phyloP scores from a whole-genome alignment of 2,888 invertebrate species.

The Trisateles emortualis region DNA sequence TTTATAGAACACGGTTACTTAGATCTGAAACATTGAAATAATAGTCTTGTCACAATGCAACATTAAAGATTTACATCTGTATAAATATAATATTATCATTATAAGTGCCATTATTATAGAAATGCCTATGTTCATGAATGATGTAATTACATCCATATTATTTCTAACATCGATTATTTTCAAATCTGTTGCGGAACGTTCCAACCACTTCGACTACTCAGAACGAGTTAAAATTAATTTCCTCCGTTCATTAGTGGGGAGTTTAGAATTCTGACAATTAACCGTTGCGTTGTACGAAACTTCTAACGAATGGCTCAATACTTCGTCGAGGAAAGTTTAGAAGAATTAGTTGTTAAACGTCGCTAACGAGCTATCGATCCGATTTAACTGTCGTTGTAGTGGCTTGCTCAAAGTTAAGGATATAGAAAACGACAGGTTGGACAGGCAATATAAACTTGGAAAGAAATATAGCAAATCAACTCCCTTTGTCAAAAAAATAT shows the following conservation, averaged over 20 bases:
- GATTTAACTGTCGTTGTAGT: conserved; percentile 13
- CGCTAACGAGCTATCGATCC: conserved; percentile 45
- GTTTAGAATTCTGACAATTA: conserved; percentile 50
- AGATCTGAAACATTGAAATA: too few species aligned
- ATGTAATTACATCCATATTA: conserved; percentile 7
- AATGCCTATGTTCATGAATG: not conserved
- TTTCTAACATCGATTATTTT: conserved; percentile 14
- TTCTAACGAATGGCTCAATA: conserved; percentile 43
- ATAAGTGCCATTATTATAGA: too few species aligned
- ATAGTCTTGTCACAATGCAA: too few species aligned
- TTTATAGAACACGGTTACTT: too few species aligned
- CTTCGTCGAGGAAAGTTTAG: conserved; percentile 31
- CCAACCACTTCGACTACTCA: conserved; percentile 22
- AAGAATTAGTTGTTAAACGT: conserved; percentile 46
- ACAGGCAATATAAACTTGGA: not conserved
- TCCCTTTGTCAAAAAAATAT: too few species aligned
- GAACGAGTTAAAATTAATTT: conserved; percentile 52
- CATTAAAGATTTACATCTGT: too few species aligned
- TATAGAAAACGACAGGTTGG: not conserved
- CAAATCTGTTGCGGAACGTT: conserved; percentile 19
- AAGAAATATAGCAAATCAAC: not conserved
- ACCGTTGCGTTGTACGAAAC: conserved; percentile 33
- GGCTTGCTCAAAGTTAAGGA: conserved; percentile 3
- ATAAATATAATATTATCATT: too few species aligned
- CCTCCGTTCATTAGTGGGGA: conserved; percentile 49